These are phyloP conservation scores for Ageneiosus marmoratus DNA, from an alignment of 2,113 vertebrate genomes.

Conservation along the genomic window DNA sequence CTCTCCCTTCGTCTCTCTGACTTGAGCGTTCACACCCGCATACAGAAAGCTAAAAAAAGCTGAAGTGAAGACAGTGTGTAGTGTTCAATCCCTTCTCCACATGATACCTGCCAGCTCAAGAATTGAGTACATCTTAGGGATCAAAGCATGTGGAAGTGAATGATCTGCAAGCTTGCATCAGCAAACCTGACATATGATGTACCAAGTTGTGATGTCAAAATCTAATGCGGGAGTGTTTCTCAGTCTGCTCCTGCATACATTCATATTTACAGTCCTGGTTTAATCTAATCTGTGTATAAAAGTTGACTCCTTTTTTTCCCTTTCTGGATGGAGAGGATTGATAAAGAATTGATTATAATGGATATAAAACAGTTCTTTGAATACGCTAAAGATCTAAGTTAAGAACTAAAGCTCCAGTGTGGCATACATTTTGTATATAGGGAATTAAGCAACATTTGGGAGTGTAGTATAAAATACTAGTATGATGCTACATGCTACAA, in stretches of 20 bases:
- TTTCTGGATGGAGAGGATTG: background rate
- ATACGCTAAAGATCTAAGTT: too few relatives aligned
- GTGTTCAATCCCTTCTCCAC: slow-evolving; percentile 35
- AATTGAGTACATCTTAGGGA: slow-evolving; percentile 38
- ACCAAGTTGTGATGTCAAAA: slow-evolving; percentile 31
- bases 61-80: slow-evolving; percentile 29
- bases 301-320: background rate
- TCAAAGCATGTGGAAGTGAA: slow-evolving; percentile 43
- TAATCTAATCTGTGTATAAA: slow-evolving; percentile 3
- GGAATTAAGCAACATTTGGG: background rate
- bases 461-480: background rate
- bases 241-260: background rate
- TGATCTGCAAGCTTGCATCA: slow-evolving; percentile 34
- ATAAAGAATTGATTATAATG: background rate
- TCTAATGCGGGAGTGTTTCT: background rate
- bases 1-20: background rate
- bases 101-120: slow-evolving; percentile 46
- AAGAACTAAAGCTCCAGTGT: background rate
- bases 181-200: slow-evolving; percentile 8
- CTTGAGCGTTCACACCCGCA: slow-evolving; percentile 1
- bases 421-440: background rate
- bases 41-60: slow-evolving; percentile 24
- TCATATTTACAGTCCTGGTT: background rate
- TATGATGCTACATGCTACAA: background rate
- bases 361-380: background rate